Conservation (phyloP, 2,113 vertebrate species). For the Phrynocephalus versicolor region DNA sequence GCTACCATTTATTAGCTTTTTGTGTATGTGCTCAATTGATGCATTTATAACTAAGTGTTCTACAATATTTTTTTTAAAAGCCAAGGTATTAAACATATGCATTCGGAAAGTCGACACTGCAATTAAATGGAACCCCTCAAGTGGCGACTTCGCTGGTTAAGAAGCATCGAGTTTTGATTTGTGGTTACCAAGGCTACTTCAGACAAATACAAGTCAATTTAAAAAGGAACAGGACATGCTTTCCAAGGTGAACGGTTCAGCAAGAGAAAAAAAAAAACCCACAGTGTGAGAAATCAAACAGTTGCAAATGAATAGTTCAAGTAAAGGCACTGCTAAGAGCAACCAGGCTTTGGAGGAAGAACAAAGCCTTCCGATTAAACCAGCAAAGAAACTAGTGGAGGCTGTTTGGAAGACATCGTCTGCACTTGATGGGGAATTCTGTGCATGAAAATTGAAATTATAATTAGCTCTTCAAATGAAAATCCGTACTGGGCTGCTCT, state of each 20-base stretch:
- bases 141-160: neutral
- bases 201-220: neutral
- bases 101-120: neutral
- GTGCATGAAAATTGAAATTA: constrained; percentile 12
- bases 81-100: neutral
- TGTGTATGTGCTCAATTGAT: neutral
- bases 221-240: neutral
- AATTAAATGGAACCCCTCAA: constrained; percentile 18
- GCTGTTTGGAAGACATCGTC: neutral
- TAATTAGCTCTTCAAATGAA: constrained; percentile 35
- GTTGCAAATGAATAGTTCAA: constrained; percentile 7
- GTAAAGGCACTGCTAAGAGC: neutral
- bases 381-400: neutral
- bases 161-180: constrained; percentile 3
- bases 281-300: neutral
- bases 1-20: neutral
- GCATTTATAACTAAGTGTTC: constrained; percentile 12
- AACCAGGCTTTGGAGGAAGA: neutral
- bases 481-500: constrained; percentile 19
- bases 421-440: constrained; percentile 15
- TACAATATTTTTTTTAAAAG: neutral
- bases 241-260: constrained; percentile 21
- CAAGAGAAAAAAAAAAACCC: constrained; percentile 11
- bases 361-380: neutral
- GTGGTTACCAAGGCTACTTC: neutral